Conservation (phyloP, 1,140 invertebrate genomes). For the Pogonomyrmex barbatus region DNA sequence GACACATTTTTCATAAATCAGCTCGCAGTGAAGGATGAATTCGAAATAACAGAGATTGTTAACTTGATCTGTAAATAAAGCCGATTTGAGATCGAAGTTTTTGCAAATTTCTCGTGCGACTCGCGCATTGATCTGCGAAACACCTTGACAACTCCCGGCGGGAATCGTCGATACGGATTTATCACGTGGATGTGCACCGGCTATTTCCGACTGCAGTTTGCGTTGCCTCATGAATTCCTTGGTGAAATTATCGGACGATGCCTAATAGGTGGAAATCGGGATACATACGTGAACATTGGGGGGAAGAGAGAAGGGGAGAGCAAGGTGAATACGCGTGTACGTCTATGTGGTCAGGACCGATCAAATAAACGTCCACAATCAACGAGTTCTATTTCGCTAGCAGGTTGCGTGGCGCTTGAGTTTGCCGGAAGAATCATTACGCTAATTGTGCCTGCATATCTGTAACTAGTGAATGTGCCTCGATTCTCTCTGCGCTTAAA, state of each 20-base stretch:
- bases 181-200: conserved; percentile 25
- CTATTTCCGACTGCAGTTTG: conserved; percentile 28
- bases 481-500: background rate
- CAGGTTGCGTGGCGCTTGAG: background rate
- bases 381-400: background rate
- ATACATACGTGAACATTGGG: background rate
- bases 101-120: conserved; percentile 20
- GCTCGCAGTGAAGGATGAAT: no score
- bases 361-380: conserved; percentile 1
- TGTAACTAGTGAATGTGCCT: background rate
- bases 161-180: conserved; percentile 46
- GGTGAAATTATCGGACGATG: conserved; percentile 39
- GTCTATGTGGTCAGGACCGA: background rate
- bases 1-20: no score
- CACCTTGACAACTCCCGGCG: conserved; percentile 39
- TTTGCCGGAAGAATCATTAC: conserved; percentile 26
- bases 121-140: conserved; percentile 12
- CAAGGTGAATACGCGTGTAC: background rate
- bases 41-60: no score
- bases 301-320: no score
- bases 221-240: conserved; percentile 1
- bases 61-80: no score
- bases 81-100: background rate
- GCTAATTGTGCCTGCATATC: background rate
- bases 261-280: conserved; percentile 27